These are phyloP conservation scores for Sarcophaga peregrina DNA, from an alignment of 1,140 invertebrate genomes.

Conservation along the genomic window DNA sequence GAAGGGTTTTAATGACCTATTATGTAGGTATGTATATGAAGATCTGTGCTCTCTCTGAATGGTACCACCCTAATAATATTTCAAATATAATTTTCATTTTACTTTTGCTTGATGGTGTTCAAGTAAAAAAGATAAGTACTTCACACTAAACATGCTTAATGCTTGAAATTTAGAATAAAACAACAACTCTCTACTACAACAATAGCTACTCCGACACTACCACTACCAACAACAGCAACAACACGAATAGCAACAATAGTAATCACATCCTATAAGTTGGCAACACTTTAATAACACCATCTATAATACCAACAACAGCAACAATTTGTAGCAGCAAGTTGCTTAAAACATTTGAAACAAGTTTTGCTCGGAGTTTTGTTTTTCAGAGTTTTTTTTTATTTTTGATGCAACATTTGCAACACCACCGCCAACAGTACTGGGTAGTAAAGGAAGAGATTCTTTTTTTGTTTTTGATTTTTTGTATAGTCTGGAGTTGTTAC, in stretches of 20 bases:
- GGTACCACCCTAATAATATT: not conserved
- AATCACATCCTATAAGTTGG: not conserved
- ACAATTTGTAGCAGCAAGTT: not conserved
- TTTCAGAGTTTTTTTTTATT: too few relatives aligned
- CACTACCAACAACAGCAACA: not conserved
- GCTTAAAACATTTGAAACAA: too few relatives aligned
- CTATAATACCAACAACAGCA: not conserved
- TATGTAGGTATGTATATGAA: too few relatives aligned
- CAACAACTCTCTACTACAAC: not conserved
- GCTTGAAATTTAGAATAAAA: conserved; percentile 28
- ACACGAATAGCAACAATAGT: not conserved
- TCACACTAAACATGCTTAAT: conserved; percentile 37
- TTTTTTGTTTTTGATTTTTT: not conserved
- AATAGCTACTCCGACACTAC: not conserved
- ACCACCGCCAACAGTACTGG: too few relatives aligned
- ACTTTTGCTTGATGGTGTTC: conserved; percentile 31
- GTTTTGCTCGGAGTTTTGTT: too few relatives aligned
- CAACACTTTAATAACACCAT: too few relatives aligned
- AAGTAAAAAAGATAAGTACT: conserved; percentile 39
- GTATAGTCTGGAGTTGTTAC: not conserved
- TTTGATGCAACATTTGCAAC: not conserved
- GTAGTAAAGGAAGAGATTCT: too few relatives aligned
- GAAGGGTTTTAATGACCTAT: too few relatives aligned
- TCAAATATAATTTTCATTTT: not conserved
- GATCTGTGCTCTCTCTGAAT: too few relatives aligned